These are phyloP conservation scores for Phycodurus eques DNA, from an alignment of 2,113 vertebrate species.

Conservation along the genomic window DNA sequence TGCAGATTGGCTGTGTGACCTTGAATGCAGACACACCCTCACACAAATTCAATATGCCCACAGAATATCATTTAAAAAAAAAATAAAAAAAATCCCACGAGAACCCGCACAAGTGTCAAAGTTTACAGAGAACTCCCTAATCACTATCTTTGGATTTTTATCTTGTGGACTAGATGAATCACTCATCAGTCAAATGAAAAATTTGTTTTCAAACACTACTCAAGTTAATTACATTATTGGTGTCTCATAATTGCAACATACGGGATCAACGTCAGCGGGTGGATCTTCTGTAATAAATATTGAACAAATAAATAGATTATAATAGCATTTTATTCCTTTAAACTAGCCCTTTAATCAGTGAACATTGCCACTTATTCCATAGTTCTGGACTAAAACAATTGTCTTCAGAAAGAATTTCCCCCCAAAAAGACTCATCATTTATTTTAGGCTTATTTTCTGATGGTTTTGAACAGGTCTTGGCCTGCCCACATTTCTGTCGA, in stretches of 20 bases:
- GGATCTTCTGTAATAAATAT: not conserved
- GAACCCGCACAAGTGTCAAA: constrained; percentile 31
- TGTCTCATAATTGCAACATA: not conserved
- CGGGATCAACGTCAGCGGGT: not conserved
- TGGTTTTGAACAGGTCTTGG: no score
- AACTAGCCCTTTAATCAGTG: no score
- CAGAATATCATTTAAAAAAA: constrained; percentile 12
- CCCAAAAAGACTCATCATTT: no score
- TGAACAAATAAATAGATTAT: not conserved
- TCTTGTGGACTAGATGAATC: not conserved
- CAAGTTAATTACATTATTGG: not conserved
- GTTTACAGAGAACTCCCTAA: constrained; percentile 9
- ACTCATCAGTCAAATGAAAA: not conserved
- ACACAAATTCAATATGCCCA: constrained; percentile 12
- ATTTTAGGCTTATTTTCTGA: no score
- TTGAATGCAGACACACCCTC: constrained; percentile 45
- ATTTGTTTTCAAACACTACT: not conserved
- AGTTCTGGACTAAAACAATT: no score
- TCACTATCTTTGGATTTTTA: constrained; percentile 28
- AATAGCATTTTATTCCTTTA: not conserved
- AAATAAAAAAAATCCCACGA: constrained; percentile 2
- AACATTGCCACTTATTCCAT: no score
- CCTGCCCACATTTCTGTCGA: no score
- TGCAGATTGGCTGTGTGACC: constrained; percentile 70
- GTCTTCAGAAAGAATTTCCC: no score